Evolutionary conservation across 1,140 invertebrate genomes (phyloP), one percentile per base, ranked within the genome.

Genomic region (Thaumatotibia leucotreta): DNA sequence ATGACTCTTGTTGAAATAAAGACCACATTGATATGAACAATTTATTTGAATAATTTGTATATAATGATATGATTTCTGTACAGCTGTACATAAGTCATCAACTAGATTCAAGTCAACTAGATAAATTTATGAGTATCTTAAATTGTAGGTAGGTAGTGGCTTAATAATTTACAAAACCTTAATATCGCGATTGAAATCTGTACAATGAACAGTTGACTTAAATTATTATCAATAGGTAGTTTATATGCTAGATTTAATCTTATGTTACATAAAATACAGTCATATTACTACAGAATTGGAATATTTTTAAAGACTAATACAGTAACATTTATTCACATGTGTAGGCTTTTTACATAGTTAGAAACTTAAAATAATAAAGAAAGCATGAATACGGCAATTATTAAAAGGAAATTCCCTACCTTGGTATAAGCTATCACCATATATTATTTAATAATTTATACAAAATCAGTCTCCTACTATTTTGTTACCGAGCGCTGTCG

Each of bases 61-160:
- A 89, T 86, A 86, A 81, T 87, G 87, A 90, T 90, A 90, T 90
- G 87, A 88, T 90, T 86, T 90, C 87, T 90, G 86, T 90, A 90
- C 87, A 86, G 82, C 79, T 87, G 86, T 88, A 86, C 82, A 88
- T 75, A 82, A 76, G 73, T 83, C 79, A 84, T 80, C 76, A 86
- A 86, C 84, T 86, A 87, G 83, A 84, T 84, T 84, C 80, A 84
- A 84, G 80, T 84, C 81, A 87, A 87, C 83, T 88, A 87, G 83
- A 89, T 76, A 86, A 75, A 77, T 80, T 81, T 80, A 85, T 83
- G 83, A 85, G 82, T 87, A 89, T 88, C 84, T 86, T 86, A 86
- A 58, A 75, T 66, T 69, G 75, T 80, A 84, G 67, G 69, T 79
- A 82, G 76, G 71, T 75, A 77, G 79, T 82, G 80, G 79, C 81